These are phyloP conservation scores for Drosophila biarmipes DNA, from an alignment of 1,140 invertebrate genomes.

Conservation along the genomic window DNA sequence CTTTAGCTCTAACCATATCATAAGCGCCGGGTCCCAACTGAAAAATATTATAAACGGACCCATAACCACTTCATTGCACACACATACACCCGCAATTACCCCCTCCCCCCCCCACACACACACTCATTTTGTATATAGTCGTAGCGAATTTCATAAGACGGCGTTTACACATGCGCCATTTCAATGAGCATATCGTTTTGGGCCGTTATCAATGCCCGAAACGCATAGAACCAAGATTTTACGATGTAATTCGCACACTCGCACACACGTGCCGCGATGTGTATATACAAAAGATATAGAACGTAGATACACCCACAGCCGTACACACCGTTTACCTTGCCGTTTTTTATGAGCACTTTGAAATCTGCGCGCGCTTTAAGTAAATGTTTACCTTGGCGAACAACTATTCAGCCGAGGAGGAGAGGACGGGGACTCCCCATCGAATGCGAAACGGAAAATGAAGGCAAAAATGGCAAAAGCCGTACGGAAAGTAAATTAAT, in stretches of 20 bases:
- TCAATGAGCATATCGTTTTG: conserved; percentile 69
- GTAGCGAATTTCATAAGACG: conserved; percentile 56
- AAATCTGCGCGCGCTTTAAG: conserved; percentile 77
- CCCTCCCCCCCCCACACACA: conserved; percentile 12
- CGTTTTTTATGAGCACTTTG: conserved; percentile 74
- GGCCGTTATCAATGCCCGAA: conserved; percentile 73
- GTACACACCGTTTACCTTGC: conserved; percentile 52
- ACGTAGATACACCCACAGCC: conserved; percentile 8
- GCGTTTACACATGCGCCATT: conserved; percentile 70
- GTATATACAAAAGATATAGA: conserved; percentile 5
- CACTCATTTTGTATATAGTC: conserved; percentile 18
- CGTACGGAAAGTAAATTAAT: conserved; percentile 80
- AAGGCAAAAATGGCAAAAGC: conserved; percentile 70
- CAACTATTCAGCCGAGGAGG: conserved; percentile 52
- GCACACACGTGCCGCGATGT: conserved; percentile 21
- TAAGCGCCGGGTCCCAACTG: conserved; percentile 44
- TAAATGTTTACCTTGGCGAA: conserved; percentile 78
- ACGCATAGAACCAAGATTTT: conserved; percentile 74
- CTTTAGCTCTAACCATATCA: conserved; percentile 39
- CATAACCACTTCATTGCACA: conserved; percentile 72
- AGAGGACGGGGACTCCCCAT: conserved; percentile 10
- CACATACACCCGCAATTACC: conserved; percentile 29
- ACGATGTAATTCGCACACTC: conserved; percentile 75
- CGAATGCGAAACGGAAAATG: conserved; percentile 75
- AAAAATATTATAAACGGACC: conserved; percentile 62